Conservation (phyloP, 2,888 invertebrate species). For the Barypeithes pellucidus region DNA sequence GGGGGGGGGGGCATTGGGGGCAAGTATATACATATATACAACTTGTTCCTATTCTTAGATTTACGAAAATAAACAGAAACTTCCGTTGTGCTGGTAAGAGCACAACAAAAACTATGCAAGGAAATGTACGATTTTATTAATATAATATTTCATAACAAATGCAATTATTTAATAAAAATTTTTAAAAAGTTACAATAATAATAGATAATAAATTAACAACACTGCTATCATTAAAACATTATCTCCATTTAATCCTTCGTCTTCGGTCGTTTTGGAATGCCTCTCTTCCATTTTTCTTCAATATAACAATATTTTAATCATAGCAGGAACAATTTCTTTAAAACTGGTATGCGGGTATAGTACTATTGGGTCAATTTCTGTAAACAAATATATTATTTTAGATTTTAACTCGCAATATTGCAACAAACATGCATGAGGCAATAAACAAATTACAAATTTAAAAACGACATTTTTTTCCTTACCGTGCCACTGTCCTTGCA, state of each 20-base stretch:
- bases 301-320: slow-evolving; percentile 24
- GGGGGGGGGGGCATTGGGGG: no score
- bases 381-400: slow-evolving; percentile 12
- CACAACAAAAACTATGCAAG: no score
- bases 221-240: slow-evolving; percentile 39
- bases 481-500: slow-evolving; percentile 49
- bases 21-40: no score
- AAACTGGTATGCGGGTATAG: slow-evolving; percentile 7
- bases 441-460: not conserved
- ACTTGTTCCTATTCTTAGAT: no score
- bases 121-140: no score
- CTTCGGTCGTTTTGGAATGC: slow-evolving; percentile 8
- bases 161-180: not conserved
- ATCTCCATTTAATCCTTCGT: slow-evolving; percentile 24
- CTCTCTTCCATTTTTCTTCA: slow-evolving; percentile 12
- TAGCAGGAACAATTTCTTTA: slow-evolving; percentile 15
- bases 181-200: slow-evolving; percentile 35
- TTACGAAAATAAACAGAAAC: no score
- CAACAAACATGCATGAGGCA: no score
- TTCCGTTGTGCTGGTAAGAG: no score
- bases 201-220: slow-evolving; percentile 44
- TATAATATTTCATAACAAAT: not conserved
- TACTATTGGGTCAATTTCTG: slow-evolving; percentile 33
- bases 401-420: no score
- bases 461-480: not conserved